These are phyloP conservation scores for Haliclystus octoradiatus DNA, from an alignment of 30 jellyfish, hydroid and myxozoan species.

Conservation along the genomic window DNA sequence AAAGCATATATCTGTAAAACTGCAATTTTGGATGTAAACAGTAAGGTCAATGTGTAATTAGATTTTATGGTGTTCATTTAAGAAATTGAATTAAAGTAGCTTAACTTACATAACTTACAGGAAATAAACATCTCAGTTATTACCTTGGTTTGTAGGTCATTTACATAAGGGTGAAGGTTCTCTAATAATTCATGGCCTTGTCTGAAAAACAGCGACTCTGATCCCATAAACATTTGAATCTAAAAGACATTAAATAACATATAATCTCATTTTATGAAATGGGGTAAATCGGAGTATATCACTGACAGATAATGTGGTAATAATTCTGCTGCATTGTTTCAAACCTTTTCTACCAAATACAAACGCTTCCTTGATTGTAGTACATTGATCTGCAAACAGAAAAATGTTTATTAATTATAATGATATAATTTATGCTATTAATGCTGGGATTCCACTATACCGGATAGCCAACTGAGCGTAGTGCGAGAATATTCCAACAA, in stretches of 20 bases:
- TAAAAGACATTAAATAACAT: conserved; percentile 4
- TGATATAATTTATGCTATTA: background rate
- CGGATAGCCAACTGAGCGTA: no score
- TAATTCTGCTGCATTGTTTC: background rate
- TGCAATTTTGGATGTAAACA: background rate
- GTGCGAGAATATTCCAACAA: no score
- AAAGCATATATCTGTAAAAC: background rate
- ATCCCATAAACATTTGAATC: conserved; percentile 75
- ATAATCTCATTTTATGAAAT: background rate
- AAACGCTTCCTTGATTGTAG: background rate
- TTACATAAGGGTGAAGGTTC: conserved; percentile 41
- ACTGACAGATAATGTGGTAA: no score
- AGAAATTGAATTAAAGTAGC: no score
- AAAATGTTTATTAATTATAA: no score
- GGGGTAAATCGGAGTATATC: background rate
- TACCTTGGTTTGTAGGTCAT: conserved; percentile 74
- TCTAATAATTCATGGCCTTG: conserved; percentile 67
- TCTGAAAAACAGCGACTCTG: conserved; percentile 54
- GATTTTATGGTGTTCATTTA: no score
- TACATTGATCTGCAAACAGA: background rate
- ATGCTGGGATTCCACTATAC: no score
- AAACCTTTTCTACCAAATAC: background rate
- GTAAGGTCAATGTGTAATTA: background rate
- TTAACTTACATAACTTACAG: no score
- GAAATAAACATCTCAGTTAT: background rate